phyloP scores from a whole-genome alignment of 2,888 invertebrate genomes.

The Tetragnatha montana region DNA sequence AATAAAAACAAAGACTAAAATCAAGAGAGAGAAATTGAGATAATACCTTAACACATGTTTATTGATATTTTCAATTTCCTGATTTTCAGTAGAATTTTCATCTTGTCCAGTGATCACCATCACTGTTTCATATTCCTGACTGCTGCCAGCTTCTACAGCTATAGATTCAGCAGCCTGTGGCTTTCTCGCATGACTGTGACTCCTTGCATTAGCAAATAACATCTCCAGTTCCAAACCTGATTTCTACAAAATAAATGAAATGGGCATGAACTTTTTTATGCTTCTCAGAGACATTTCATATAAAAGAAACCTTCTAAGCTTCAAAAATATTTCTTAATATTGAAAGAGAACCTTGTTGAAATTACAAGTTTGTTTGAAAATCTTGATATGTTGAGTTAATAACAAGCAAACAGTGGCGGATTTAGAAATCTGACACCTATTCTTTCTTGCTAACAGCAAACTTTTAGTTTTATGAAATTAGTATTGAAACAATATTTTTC shows the following conservation, averaged over 20 bases:
- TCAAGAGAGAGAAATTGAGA: background rate
- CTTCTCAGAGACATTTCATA: background rate
- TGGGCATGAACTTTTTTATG: background rate
- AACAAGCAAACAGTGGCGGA: too few species aligned
- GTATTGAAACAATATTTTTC: too few species aligned
- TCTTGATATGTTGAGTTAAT: too few species aligned
- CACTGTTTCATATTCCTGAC: constrained; percentile 22
- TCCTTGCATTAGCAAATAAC: constrained; percentile 66
- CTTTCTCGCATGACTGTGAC: constrained; percentile 51
- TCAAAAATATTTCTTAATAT: background rate
- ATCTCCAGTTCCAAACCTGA: constrained; percentile 66
- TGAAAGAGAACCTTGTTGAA: too few species aligned
- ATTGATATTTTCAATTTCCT: constrained; percentile 25
- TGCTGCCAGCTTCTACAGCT: constrained; percentile 4
- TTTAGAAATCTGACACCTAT: too few species aligned
- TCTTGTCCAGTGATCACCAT: background rate
- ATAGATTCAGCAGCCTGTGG: constrained; percentile 3
- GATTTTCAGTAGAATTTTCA: constrained; percentile 35
- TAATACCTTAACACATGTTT: constrained; percentile 42
- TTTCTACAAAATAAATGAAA: constrained; percentile 34
- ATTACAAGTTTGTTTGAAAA: too few species aligned
- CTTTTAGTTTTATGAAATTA: too few species aligned
- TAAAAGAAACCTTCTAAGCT: background rate
- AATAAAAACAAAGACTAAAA: background rate
- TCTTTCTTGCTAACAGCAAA: too few species aligned